Conservation (phyloP, 2,797 vertebrate genomes). For the Manis crassicaudata region DNA sequence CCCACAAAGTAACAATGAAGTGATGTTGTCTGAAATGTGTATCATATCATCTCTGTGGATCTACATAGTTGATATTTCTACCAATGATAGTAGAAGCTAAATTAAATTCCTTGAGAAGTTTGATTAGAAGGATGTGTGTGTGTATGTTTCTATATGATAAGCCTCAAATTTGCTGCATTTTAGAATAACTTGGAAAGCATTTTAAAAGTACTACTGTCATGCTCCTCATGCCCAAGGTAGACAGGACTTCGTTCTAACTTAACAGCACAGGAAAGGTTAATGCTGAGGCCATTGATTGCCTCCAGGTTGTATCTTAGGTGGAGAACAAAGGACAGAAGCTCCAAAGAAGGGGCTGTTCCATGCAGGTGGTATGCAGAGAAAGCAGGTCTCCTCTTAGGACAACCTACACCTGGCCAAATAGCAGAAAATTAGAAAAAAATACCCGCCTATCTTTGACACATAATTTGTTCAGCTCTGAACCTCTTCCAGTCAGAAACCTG, state of each 20-base stretch:
- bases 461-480: background rate
- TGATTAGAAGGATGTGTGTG: background rate
- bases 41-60: conserved; percentile 1
- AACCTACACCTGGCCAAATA: background rate
- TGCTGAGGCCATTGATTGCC: background rate
- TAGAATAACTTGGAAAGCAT: background rate
- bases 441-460: background rate
- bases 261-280: background rate
- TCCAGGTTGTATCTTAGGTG: background rate
- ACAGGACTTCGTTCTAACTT: background rate
- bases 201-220: background rate
- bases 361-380: background rate
- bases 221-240: background rate
- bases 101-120: background rate
- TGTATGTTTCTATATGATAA: background rate
- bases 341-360: background rate
- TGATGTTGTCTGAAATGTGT: background rate
- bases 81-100: background rate
- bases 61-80: background rate
- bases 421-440: background rate
- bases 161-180: background rate
- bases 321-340: background rate
- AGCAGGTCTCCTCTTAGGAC: background rate
- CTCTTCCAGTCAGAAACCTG: background rate
- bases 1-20: background rate